Conservation (phyloP, 2,888 invertebrate genomes). For the Timema cristinae region DNA sequence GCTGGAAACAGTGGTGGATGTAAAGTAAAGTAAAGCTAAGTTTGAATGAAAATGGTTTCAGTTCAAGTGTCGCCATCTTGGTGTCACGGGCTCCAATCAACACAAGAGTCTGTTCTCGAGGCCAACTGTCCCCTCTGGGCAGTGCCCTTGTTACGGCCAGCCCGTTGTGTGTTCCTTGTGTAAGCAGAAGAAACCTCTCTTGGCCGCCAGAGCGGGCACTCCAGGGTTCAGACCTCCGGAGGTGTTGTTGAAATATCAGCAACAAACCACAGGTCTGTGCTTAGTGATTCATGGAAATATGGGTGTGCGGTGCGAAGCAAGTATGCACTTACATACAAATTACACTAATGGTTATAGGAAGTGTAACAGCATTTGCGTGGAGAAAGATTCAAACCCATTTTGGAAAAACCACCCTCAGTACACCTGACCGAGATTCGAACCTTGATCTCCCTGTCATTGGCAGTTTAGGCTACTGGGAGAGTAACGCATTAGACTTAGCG, state of each 20-base stretch:
- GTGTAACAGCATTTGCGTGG: too few relatives aligned
- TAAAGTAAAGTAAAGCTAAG: too few relatives aligned
- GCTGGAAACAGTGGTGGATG: too few relatives aligned
- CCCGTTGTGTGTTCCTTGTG: constrained; percentile 66
- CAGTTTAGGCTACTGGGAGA: too few relatives aligned
- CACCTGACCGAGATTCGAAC: too few relatives aligned
- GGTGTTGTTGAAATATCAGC: constrained; percentile 71
- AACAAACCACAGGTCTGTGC: constrained; percentile 65
- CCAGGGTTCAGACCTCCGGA: constrained; percentile 88
- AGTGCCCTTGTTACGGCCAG: constrained; percentile 65
- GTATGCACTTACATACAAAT: too few relatives aligned
- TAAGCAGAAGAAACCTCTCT: constrained; percentile 56
- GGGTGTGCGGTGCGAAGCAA: too few relatives aligned
- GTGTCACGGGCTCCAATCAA: not conserved
- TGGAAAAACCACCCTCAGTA: too few relatives aligned
- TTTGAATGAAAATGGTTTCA: not conserved
- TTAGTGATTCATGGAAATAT: not conserved
- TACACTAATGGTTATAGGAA: too few relatives aligned
- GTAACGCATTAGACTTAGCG: too few relatives aligned
- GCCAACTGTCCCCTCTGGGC: not conserved
- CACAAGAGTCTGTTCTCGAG: not conserved
- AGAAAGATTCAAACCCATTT: too few relatives aligned
- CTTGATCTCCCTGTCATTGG: too few relatives aligned
- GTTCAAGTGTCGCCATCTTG: not conserved
- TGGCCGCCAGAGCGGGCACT: constrained; percentile 81